phyloP scores from a whole-genome alignment of 2,888 invertebrate genomes.

The Temnothorax ravouxi region DNA sequence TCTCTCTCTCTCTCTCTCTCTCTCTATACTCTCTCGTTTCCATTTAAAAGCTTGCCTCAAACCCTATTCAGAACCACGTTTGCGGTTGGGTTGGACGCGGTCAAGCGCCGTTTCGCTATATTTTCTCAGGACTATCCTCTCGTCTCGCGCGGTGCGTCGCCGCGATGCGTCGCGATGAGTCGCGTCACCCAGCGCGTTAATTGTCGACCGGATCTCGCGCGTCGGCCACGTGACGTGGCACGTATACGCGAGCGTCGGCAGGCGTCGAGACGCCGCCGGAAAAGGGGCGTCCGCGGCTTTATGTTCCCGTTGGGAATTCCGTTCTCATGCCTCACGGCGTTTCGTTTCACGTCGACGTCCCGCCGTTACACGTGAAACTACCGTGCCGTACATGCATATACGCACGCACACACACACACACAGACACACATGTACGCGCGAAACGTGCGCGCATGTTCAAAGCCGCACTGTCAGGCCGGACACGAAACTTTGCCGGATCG shows the following conservation, averaged over 20 bases:
- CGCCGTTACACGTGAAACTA: conserved; percentile 43
- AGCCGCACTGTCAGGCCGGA: conserved; percentile 53
- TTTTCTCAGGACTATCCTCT: conserved; percentile 37
- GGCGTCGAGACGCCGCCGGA: conserved; percentile 74
- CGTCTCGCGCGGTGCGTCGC: conserved; percentile 57
- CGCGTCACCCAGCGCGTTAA: conserved; percentile 35
- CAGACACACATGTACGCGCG: not conserved
- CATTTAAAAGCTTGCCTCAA: conserved; percentile 34
- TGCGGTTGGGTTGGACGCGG: conserved; percentile 2
- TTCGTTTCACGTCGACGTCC: conserved; percentile 55
- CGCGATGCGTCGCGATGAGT: conserved; percentile 66
- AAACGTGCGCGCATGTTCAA: conserved; percentile 21
- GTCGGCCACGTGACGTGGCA: conserved; percentile 65
- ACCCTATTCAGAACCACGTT: conserved; percentile 6
- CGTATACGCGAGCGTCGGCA: conserved; percentile 67
- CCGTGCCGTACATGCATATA: not conserved
- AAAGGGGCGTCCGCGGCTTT: conserved; percentile 76
- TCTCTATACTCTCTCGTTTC: not conserved
- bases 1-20: not conserved
- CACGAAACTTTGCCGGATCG: conserved; percentile 54
- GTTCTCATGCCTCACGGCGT: conserved; percentile 63
- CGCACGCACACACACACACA: not conserved
- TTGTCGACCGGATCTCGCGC: conserved; percentile 61
- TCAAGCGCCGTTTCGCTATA: conserved; percentile 27
- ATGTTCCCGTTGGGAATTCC: conserved; percentile 76